Evolutionary conservation across 2,888 invertebrate species (phyloP).

Genomic region (Andrena bucephala): DNA sequence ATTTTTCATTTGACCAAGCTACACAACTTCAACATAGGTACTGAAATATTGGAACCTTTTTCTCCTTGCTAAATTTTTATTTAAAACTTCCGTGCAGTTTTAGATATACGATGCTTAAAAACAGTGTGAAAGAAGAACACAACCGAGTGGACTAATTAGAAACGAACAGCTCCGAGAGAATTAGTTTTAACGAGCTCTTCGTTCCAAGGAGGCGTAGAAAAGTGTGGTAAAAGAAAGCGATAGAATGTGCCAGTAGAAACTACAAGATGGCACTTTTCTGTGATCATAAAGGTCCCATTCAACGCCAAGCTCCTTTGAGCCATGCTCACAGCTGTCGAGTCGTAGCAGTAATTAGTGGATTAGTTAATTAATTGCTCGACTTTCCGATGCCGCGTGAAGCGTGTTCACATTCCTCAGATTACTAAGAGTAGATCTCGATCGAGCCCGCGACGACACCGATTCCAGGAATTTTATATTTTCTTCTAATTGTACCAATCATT

Average conservation of each 20-base stretch:
- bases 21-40: too few species aligned
- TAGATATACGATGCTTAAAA: too few species aligned
- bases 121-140: neutral
- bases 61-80: too few species aligned
- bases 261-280: slow-evolving; percentile 60
- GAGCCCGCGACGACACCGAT: slow-evolving; percentile 21
- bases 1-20: too few species aligned
- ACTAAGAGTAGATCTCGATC: slow-evolving; percentile 17
- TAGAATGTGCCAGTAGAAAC: slow-evolving; percentile 32
- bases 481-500: slow-evolving; percentile 30
- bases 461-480: slow-evolving; percentile 40
- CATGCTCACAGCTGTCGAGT: slow-evolving; percentile 45
- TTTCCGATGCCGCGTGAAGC: slow-evolving; percentile 41
- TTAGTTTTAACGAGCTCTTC: slow-evolving; percentile 52
- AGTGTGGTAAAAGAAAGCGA: slow-evolving; percentile 36
- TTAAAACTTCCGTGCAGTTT: too few species aligned
- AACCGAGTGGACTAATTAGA: slow-evolving; percentile 37
- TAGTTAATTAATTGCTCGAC: slow-evolving; percentile 57
- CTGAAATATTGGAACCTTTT: too few species aligned
- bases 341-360: slow-evolving; percentile 66
- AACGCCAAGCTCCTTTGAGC: slow-evolving; percentile 62
- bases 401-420: slow-evolving; percentile 38
- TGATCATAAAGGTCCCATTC: slow-evolving; percentile 66
- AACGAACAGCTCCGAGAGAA: slow-evolving; percentile 36
- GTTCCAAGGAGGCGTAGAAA: slow-evolving; percentile 39